Evolutionary conservation across 2,113 vertebrate genomes (phyloP), one percentile per base, ranked within the genome.

Genomic region (Esox niger): DNA sequence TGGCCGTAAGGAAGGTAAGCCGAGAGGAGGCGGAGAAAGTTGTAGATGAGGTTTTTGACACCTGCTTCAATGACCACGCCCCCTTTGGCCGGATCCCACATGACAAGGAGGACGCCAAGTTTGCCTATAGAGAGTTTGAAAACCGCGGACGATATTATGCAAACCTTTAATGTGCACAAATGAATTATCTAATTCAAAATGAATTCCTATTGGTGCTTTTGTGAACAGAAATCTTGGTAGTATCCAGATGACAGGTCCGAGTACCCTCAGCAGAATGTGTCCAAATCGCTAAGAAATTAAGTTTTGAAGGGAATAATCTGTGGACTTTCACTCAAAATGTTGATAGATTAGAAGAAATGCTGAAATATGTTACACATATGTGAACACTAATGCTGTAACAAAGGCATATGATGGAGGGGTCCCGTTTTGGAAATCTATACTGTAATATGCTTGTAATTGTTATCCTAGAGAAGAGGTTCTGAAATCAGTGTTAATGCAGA

Each of bases 71-170:
- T 57, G 97, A 99, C 83, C 91, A 91, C 38, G 94, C 94, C 3
- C 97, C 97, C 15, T 99, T 99, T 46, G 96, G 94, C 72, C 91
- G 97, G 70, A 95, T 99, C 64, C 97, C 97, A 0, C 94, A 97
- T 83, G 86, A 66, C 79, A 92, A 90, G 78, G 86, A 76, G 27
- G 94, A 95, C 17, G 97, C 97, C 43, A 88, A 70, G 60, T 94
- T 95, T 6, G 95, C 96, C 71, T 79, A 92, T 64, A 94, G 85
- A 82, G 92, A 96, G 81, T 96, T 95, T 69, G 81, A 93, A 70
- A 97, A 93, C 88, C 91, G 96, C 68, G 88, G 92, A 79, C 91
- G 95, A 15, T 99, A 98, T 70, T 89, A 92, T 9, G 76, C 91
- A 25, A 98, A 96, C 87, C 82, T 98, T 54, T 98, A 88, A 90